Evolutionary conservation across 2,113 vertebrate genomes (phyloP).

Genomic region (Leptodactylus fuscus): DNA sequence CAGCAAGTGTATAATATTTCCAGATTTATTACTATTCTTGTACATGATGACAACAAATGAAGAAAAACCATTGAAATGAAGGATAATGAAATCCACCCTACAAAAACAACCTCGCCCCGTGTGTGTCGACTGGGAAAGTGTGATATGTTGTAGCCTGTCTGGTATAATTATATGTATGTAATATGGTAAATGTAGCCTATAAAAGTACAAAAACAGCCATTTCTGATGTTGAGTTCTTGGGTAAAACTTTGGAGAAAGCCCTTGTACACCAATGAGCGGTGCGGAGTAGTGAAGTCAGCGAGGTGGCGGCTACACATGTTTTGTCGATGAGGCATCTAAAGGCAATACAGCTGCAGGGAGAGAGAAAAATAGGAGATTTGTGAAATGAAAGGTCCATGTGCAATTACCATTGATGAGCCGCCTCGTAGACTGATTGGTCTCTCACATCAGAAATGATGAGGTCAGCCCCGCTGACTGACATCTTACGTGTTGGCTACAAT

Average conservation of each 20-base stretch:
- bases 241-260: slow-evolving; percentile 12
- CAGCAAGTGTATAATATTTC: not conserved
- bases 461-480: slow-evolving; percentile 44
- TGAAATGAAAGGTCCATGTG: slow-evolving; percentile 27
- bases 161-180: not conserved
- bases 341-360: slow-evolving; percentile 47
- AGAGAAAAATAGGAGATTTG: slow-evolving; percentile 54
- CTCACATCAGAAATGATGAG: slow-evolving; percentile 32
- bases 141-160: not conserved
- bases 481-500: slow-evolving; percentile 32
- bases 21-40: not conserved
- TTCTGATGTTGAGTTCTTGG: not conserved
- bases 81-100: not conserved
- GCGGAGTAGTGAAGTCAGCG: slow-evolving; percentile 12
- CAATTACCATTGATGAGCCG: slow-evolving; percentile 53
- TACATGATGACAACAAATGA: not conserved
- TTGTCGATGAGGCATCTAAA: slow-evolving; percentile 49
- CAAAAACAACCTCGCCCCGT: not conserved
- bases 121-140: not conserved
- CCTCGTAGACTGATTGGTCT: slow-evolving; percentile 27
- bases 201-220: not conserved
- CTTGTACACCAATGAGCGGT: not conserved
- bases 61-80: not conserved
- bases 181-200: not conserved
- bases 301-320: slow-evolving; percentile 50